These are phyloP conservation scores for Neomicropteryx cornuta DNA, from an alignment of 1,140 invertebrate species.

Conservation along the genomic window DNA sequence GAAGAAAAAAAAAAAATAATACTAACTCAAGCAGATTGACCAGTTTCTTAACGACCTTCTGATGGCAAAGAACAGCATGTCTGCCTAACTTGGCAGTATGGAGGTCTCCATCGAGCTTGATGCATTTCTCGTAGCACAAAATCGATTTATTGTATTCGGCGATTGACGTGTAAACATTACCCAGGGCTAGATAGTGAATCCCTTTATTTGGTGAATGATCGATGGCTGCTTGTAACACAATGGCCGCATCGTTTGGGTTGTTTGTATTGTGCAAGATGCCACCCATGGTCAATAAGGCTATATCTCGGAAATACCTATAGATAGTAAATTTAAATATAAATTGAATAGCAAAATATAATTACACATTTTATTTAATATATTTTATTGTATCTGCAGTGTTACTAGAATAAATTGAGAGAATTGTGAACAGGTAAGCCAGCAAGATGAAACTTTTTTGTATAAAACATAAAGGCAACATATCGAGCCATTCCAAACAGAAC, in stretches of 20 bases:
- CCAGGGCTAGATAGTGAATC: constrained; percentile 67
- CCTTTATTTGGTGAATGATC: constrained; percentile 63
- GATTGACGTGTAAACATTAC: constrained; percentile 60
- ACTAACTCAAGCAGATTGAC: constrained; percentile 54
- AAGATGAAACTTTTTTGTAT: too few relatives aligned
- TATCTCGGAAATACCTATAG: constrained; percentile 60
- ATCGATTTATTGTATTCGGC: constrained; percentile 53
- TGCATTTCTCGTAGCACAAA: constrained; percentile 56
- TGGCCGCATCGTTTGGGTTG: constrained; percentile 64
- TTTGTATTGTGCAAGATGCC: constrained; percentile 67
- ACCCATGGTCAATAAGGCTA: constrained; percentile 71
- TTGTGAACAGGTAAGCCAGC: too few relatives aligned
- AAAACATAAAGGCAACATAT: too few relatives aligned
- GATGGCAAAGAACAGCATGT: constrained; percentile 58
- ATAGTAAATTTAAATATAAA: constrained; percentile 10
- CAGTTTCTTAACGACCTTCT: constrained; percentile 53
- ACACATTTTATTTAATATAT: constrained; percentile 6
- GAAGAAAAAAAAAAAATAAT: too few relatives aligned
- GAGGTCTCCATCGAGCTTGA: constrained; percentile 44
- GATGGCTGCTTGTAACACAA: constrained; percentile 67
- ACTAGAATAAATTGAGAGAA: too few relatives aligned
- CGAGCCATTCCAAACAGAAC: too few relatives aligned
- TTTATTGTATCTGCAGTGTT: too few relatives aligned
- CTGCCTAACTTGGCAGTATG: constrained; percentile 44
- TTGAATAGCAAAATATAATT: background rate